Evolutionary conservation across 2,113 vertebrate species (phyloP), one percentile per base, ranked within the genome.

Genomic region (Ochotona princeps): DNA sequence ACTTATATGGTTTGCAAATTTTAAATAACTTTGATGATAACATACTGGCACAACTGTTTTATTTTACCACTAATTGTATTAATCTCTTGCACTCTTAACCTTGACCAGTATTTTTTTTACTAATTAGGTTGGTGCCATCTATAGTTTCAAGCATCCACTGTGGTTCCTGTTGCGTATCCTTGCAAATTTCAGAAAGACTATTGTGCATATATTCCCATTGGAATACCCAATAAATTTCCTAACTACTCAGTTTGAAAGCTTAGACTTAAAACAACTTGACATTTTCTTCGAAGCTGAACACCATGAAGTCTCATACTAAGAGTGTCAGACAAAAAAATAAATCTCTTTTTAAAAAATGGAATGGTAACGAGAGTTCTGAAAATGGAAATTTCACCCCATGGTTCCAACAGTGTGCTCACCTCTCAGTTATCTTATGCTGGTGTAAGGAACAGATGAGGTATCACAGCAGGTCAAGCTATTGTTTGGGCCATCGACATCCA

Each of bases 271-370:
- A 69, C 25, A 85, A 35, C 32, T n/a, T 76, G 49, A 47, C 10
- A 70, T 38, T 87, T 83, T 90, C 25, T 63, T 82, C 73, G 82
- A 89, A 92, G 51, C 20, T 89, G 9, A 89, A 32, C 2, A 60
- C 5, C 32, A 47, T 35, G 49, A 67, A 85, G 88, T 44, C 14
- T 3, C 1, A 35, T 13, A 80, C 11, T 83, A 72, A 69, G 25
- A 69, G 17, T 17, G 60, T 3, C 54, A 54, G 54, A 17, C 54
- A 6, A 17, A 54, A 17, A 17, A 14, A 60, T 49, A 18, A 38
- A 73, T 14, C 11, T 70, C 18, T 30, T 69, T 76, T 28, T 25
- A 86, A 93, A 54, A 49, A 54, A 5, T 66, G 4, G 35, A 14
- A 76, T n/a, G 66, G 72, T 15, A 67, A 90, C 12, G 23, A 15